Evolutionary conservation across 1,140 invertebrate genomes (phyloP), one percentile per base, ranked within the genome.

Genomic region (Lepidurus apus): DNA sequence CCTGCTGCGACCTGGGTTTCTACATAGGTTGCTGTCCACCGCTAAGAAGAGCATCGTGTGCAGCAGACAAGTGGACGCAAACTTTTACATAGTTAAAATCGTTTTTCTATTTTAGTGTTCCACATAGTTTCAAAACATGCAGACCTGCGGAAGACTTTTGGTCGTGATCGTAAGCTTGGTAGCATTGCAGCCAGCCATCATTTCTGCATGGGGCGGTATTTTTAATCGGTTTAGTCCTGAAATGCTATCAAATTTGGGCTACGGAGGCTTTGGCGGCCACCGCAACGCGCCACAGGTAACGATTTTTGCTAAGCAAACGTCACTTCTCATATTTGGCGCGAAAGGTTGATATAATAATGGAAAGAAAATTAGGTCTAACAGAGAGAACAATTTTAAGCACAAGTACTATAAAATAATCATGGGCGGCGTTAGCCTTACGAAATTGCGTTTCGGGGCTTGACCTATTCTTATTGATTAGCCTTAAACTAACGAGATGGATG

Each of bases 221-320:
- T 94, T 94, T 85, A 94, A 93, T 84, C 88, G 93, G 77, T 93
- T 94, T 85, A 93, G 91, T 81, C 92, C 92, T 0, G 93, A 94
- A 85, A 92, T 94, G 90, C 86, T 94, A 7, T 90, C 90, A 53
- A 93, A 93, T 84, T 87, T 93, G 83, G 91, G 91, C 21, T 92
- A 93, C 80, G 91, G 91, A 0, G 87, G 90, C 10, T 89, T 90
- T 81, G 88, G 89, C 8, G 87, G 87, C 42, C 86, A 86, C 76
- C 84, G 85, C n/a, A 84, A 85, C 80, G 85, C 87, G 81, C 84
- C 85, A 17, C 84, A 87, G 34, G 79, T 73, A 77, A 73, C 73
- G 47, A 77, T 24, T 42, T 79, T 43, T 42, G 17, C 34, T 77
- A 17, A 21, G 7, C 43, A 75, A 17, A 75, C 13, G 13, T 75